These are phyloP conservation scores for Cochlearius cochlearius DNA, from an alignment of 2,113 vertebrate species.

Conservation along the genomic window DNA sequence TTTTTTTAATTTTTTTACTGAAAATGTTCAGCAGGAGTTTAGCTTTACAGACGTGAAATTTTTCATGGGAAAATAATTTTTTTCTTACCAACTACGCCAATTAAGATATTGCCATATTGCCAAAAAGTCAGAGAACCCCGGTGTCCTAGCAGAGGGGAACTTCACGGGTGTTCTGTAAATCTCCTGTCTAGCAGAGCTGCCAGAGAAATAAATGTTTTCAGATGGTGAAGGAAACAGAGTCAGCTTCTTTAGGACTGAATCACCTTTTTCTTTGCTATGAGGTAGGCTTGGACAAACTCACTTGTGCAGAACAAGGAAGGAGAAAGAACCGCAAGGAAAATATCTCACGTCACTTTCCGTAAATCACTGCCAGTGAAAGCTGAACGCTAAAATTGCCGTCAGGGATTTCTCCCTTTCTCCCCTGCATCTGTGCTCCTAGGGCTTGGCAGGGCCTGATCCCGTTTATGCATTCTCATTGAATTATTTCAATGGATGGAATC, in stretches of 20 bases:
- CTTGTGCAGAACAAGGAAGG: not conserved
- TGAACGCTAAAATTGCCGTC: not conserved
- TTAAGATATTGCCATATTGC: not conserved
- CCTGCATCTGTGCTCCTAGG: not conserved
- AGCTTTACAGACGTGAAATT: not conserved
- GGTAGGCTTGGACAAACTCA: not conserved
- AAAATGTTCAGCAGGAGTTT: not conserved
- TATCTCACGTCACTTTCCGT: not conserved
- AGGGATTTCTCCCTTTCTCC: not conserved
- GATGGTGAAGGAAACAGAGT: not conserved
- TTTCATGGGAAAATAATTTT: not conserved
- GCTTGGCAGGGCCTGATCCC: not conserved
- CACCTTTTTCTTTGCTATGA: not conserved
- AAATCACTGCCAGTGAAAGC: not conserved
- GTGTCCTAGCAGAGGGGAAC: not conserved
- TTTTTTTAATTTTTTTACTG: not conserved
- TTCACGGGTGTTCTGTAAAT: not conserved
- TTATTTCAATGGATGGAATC: not conserved
- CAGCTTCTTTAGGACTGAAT: not conserved
- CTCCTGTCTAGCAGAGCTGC: not conserved
- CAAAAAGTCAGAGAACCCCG: not conserved
- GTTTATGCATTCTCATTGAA: not conserved
- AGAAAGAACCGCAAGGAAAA: not conserved
- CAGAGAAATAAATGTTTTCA: not conserved
- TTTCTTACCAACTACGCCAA: not conserved